phyloP scores from a whole-genome alignment of 2,888 invertebrate species.

The Pegoplata infirma region DNA sequence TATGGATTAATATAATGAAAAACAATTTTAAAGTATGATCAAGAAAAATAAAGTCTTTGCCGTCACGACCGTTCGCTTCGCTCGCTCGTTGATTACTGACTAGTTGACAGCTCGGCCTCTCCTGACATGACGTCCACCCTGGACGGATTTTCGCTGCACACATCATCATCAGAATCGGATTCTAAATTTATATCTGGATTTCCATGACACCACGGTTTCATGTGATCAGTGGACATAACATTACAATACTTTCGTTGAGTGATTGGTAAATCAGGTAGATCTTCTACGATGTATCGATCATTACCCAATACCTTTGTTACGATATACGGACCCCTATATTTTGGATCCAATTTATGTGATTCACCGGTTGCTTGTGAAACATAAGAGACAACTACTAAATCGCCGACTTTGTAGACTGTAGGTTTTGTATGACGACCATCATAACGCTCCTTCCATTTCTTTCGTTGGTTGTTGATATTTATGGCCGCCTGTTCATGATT shows the following conservation, averaged over 20 bases:
- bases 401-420: slow-evolving; percentile 16
- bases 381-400: slow-evolving; percentile 41
- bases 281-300: slow-evolving; percentile 52
- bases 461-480: not conserved
- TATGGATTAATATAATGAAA: too few species aligned
- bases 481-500: not conserved
- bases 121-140: slow-evolving; percentile 1
- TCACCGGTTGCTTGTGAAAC: slow-evolving; percentile 45
- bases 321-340: slow-evolving; percentile 49
- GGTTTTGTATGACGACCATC: slow-evolving; percentile 38
- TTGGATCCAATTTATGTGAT: slow-evolving; percentile 49
- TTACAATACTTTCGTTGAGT: slow-evolving; percentile 41
- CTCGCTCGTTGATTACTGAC: not conserved
- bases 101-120: slow-evolving; percentile 45
- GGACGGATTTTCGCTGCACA: too few species aligned
- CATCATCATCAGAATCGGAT: not conserved
- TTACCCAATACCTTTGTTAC: slow-evolving; percentile 39
- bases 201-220: slow-evolving; percentile 46
- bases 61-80: too few species aligned
- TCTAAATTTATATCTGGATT: slow-evolving; percentile 14
- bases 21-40: too few species aligned
- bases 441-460: slow-evolving; percentile 43
- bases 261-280: slow-evolving; percentile 38
- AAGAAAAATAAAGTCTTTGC: too few species aligned
- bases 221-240: slow-evolving; percentile 48